phyloP scores from a whole-genome alignment of 37 sponge, comb jelly and placozoan species.

The Crambe crambe region DNA sequence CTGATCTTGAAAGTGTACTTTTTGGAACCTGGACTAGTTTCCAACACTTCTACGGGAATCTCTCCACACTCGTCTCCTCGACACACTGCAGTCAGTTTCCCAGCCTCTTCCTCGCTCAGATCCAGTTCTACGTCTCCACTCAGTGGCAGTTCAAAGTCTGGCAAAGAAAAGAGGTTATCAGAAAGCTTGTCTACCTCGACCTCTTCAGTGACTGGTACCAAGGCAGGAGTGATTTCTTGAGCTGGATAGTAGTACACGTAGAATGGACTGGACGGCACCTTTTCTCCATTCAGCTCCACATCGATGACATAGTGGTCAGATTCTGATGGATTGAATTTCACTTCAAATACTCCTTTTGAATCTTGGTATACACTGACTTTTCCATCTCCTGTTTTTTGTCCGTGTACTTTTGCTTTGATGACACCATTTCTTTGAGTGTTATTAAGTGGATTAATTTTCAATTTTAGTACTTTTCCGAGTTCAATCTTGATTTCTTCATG shows the following conservation, averaged over 20 bases:
- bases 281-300: constrained; percentile 31
- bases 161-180: neutral
- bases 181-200: neutral
- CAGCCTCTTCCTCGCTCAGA: neutral
- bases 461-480: constrained; percentile 18
- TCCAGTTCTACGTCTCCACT: neutral
- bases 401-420: constrained; percentile 37
- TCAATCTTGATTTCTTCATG: constrained; percentile 10
- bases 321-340: constrained; percentile 50
- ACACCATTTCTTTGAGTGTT: constrained; percentile 13
- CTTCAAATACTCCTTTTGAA: constrained; percentile 10
- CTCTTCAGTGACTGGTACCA: neutral
- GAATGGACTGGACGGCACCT: constrained; percentile 59
- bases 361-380: neutral
- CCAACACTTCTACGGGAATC: constrained; percentile 38
- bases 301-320: constrained; percentile 60
- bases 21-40: constrained; percentile 7
- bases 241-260: constrained; percentile 35
- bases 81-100: constrained; percentile 43
- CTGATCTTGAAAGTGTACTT: constrained; percentile 38
- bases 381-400: constrained; percentile 27
- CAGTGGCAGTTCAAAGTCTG: neutral
- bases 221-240: neutral
- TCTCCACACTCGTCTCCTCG: constrained; percentile 33
- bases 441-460: constrained; percentile 29